phyloP scores from a whole-genome alignment of 2,888 invertebrate species.

The Pollenia griseotomentosa region DNA sequence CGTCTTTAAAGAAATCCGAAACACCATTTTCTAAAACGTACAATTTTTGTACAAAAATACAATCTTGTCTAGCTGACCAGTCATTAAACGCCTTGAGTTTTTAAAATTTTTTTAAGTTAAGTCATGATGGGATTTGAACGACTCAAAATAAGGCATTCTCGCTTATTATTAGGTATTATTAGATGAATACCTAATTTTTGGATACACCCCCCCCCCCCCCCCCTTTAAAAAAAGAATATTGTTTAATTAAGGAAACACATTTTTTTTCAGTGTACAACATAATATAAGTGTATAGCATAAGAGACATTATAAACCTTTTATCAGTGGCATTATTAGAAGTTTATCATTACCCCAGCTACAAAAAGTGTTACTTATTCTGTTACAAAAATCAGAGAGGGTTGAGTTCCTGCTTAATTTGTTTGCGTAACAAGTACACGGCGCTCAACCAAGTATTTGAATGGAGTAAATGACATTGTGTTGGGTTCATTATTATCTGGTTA shows the following conservation, averaged over 20 bases:
- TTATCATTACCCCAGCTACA: constrained; percentile 30
- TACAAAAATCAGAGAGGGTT: neutral
- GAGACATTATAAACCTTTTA: constrained; percentile 49
- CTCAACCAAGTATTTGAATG: neutral
- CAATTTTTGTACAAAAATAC: too few relatives aligned
- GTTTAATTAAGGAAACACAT: neutral
- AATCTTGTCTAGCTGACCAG: too few relatives aligned
- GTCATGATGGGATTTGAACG: too few relatives aligned
- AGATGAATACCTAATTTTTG: too few relatives aligned
- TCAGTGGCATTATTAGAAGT: constrained; percentile 43
- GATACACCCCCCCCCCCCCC: too few relatives aligned
- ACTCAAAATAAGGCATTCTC: too few relatives aligned
- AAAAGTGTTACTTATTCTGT: neutral
- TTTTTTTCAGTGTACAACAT: constrained; percentile 27
- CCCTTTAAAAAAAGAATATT: neutral
- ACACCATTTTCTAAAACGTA: too few relatives aligned
- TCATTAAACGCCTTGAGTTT: too few relatives aligned
- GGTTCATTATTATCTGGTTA: neutral
- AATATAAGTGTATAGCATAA: neutral
- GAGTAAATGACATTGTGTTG: constrained; percentile 1
- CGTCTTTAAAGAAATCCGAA: too few relatives aligned
- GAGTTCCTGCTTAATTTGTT: neutral
- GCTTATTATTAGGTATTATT: too few relatives aligned
- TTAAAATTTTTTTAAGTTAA: too few relatives aligned
- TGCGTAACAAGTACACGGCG: neutral